phyloP scores from a whole-genome alignment of 2,797 vertebrate genomes.

The Oryzias sinensis region DNA sequence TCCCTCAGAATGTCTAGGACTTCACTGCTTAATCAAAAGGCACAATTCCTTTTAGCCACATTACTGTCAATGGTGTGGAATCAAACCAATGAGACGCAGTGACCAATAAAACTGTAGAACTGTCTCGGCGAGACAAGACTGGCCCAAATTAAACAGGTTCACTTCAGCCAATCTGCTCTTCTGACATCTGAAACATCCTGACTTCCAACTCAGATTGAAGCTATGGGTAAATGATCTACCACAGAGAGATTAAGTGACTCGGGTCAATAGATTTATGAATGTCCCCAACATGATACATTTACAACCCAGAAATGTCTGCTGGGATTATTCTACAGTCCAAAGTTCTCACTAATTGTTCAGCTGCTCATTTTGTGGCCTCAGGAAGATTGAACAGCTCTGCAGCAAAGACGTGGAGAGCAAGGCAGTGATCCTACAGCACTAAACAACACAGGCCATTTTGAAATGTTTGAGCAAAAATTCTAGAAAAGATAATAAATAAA shows the following conservation, averaged over 20 bases:
- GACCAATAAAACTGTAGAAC: slow-evolving; percentile 13
- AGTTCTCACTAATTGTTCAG: slow-evolving; percentile 12
- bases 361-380: slow-evolving; percentile 28
- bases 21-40: slow-evolving; percentile 1
- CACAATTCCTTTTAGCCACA: not conserved
- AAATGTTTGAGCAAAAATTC: no score
- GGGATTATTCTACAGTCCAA: slow-evolving; percentile 32
- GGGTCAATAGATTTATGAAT: slow-evolving; percentile 52
- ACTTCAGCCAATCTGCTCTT: slow-evolving; percentile 34
- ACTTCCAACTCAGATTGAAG: slow-evolving; percentile 21
- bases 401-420: not conserved
- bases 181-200: slow-evolving; percentile 25
- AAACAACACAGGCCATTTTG: no score
- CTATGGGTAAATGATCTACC: slow-evolving; percentile 31
- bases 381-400: slow-evolving; percentile 8
- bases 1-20: not conserved
- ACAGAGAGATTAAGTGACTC: slow-evolving; percentile 37
- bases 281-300: slow-evolving; percentile 45
- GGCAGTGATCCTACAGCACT: no score
- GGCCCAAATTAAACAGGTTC: slow-evolving; percentile 38
- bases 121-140: slow-evolving; percentile 24
- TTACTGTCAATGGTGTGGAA: slow-evolving; percentile 12
- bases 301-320: slow-evolving; percentile 51
- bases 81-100: slow-evolving; percentile 11
- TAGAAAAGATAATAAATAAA: no score